Evolutionary conservation across 2,113 vertebrate species (phyloP), one percentile per base, ranked within the genome.

Genomic region (Elgaria multicarinata): DNA sequence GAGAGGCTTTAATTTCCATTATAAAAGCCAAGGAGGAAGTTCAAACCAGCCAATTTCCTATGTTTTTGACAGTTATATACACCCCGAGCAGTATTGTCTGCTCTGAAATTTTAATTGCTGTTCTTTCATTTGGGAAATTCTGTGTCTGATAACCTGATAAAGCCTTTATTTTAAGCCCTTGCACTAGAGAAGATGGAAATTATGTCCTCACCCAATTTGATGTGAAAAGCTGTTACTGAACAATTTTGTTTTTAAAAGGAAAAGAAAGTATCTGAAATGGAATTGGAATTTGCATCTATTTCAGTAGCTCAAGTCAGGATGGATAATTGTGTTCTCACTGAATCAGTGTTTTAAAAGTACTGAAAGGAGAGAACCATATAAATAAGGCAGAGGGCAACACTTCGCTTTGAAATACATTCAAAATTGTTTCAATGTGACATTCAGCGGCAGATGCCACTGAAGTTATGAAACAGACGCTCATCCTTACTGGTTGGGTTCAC

Each of bases 121-220:
- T 93, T 93, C 67, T 95, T 94, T 95, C 92, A 93, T 95, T 62
- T 89, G 91, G 92, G 92, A 95, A 92, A 91, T 81, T 95, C 77
- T 90, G 6, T 90, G 42, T 94, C 89, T 91, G 90, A 93, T 93
- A 93, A 95, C 78, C 77, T 90, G 90, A 96, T 94, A 93, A 93
- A 88, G 66, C 58, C 74, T 91, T 95, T 92, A 91, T 93, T 95
- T 95, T 92, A 94, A 95, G 94, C 89, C 36, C 53, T 89, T 79
- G 77, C 85, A 87, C 83, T 94, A 95, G 75, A 95, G 95, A 91
- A 1, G 0, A 91, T 87, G 55, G 83, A 93, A 93, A 69, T 53
- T 90, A 46, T 93, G 39, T 93, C 86, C 94, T 83, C 74, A 91
- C n/a, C 44, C 94, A 89, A 93, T 95, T 92, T 94, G 24, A 82